phyloP scores from a whole-genome alignment of 2,113 vertebrate genomes.

The Phylloscopus whistleri region DNA sequence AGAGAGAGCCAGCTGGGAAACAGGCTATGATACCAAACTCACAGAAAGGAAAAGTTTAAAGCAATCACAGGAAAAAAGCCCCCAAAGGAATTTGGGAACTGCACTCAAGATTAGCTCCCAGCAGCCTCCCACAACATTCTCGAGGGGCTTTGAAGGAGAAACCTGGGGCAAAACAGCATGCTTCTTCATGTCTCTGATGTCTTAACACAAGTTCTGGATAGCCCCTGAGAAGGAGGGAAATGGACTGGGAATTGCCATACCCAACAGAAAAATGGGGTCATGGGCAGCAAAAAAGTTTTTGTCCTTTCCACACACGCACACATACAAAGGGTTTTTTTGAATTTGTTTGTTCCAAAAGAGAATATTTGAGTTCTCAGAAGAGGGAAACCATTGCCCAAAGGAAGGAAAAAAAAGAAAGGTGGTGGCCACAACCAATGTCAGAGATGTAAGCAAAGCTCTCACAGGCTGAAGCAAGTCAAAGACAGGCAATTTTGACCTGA shows the following conservation, averaged over 20 bases:
- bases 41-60: background rate
- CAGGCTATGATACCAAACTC: background rate
- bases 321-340: background rate
- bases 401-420: background rate
- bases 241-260: background rate
- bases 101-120: background rate
- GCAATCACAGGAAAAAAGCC: background rate
- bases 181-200: background rate
- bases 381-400: background rate
- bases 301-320: background rate
- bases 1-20: background rate
- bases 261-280: background rate
- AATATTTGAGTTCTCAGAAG: background rate
- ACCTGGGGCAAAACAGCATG: background rate
- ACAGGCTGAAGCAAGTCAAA: background rate
- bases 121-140: background rate
- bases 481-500: constrained; percentile 1
- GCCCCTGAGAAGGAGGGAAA: background rate
- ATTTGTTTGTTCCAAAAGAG: background rate
- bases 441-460: background rate
- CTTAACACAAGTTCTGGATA: background rate
- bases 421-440: background rate
- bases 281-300: background rate
- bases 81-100: background rate
- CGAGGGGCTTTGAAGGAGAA: background rate